Percentiles rank a stretch among this genome's conserved stretches.
Conservation (phyloP, 2,113 vertebrate species). For the Telmatochromis bifrenatus region DNA sequence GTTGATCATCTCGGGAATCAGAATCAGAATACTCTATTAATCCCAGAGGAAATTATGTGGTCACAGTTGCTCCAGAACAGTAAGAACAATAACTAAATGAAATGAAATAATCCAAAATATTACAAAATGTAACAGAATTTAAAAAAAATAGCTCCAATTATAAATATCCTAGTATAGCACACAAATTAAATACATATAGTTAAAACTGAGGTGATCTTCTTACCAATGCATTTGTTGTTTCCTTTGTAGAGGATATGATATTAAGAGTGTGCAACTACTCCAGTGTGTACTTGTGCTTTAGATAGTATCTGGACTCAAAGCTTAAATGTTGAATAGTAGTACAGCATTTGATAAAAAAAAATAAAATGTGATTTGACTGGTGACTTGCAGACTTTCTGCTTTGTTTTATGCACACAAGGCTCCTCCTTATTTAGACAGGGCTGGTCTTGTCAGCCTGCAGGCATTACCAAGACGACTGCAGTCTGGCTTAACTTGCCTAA, state of each 20-base stretch:
- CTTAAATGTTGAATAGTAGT: neutral
- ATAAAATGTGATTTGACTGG: neutral
- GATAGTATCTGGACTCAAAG: neutral
- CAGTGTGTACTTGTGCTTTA: neutral
- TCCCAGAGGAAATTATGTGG: neutral
- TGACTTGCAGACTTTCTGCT: neutral
- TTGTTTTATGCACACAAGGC: neutral
- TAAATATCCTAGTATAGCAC: neutral
- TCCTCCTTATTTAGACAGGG: neutral
- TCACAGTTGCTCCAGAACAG: neutral
- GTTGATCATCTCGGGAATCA: neutral
- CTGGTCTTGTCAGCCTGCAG: neutral
- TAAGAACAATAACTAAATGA: neutral
- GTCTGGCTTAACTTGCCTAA: neutral
- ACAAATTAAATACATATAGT: neutral
- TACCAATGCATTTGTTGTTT: neutral
- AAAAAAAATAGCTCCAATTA: neutral
- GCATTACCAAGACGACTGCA: neutral
- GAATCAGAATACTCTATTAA: neutral
- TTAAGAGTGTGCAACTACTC: neutral
- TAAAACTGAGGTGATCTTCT: neutral
- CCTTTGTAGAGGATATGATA: neutral
- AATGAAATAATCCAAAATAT: neutral
- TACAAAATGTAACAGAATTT: neutral
- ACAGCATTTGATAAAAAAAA: neutral